These are phyloP conservation scores for Ochotona princeps DNA, from an alignment of 2,113 vertebrate genomes.

Conservation along the genomic window DNA sequence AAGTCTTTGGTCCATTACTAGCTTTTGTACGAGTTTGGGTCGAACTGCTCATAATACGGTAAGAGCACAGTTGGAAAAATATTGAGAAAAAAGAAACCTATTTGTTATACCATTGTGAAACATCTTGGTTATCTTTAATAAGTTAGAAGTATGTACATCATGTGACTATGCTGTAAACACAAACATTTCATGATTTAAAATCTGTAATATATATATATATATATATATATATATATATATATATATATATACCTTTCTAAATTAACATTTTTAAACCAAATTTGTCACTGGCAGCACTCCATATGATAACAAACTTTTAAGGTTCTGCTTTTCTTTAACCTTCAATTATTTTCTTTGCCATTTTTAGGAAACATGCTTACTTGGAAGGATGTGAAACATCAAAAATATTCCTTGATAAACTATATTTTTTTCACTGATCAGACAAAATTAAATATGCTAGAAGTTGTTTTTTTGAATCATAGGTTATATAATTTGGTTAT, in stretches of 20 bases:
- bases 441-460: background rate
- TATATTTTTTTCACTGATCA: background rate
- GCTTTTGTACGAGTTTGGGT: slow-evolving; percentile 96
- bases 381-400: background rate
- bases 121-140: background rate
- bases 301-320: background rate
- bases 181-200: background rate
- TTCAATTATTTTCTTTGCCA: background rate
- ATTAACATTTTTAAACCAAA: background rate
- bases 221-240: too few species aligned
- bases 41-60: slow-evolving; percentile 96
- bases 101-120: background rate
- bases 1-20: slow-evolving; percentile 95
- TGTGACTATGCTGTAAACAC: background rate
- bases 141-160: background rate
- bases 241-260: background rate
- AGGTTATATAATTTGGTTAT: background rate
- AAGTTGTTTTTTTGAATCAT: background rate
- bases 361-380: slow-evolving; percentile 3
- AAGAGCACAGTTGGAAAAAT: slow-evolving; percentile 65
- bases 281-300: background rate
- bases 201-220: too few species aligned
- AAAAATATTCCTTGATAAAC: background rate
- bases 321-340: background rate
- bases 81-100: background rate